Base-by-base conservation (phyloP, 2,888 invertebrate genomes). In the Sesia bembeciformis region DNA sequence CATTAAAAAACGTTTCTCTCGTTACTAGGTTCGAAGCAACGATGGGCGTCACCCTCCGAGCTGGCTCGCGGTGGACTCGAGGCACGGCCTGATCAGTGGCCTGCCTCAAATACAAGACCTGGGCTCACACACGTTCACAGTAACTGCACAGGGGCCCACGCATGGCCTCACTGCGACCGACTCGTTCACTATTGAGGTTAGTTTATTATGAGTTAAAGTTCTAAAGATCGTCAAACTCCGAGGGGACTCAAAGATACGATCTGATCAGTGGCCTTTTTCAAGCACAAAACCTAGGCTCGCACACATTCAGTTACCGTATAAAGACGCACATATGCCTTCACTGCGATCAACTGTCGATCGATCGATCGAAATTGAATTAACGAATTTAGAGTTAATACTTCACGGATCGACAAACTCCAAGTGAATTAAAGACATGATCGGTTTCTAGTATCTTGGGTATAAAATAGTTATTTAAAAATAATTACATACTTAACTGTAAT, bases 241-340 rank as follows among this genome's bases (percentile, higher is more conserved):
- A 80, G 82, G 59, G 95, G 95, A 95, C 81, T 95, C 90, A 91
- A 54, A 90, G 86, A 54, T 91, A 92, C 60, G 92, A 93, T 7
- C 87, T 93, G 56, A 91, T 96, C 71, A 92, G 93, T 77, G 96
- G 96, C 23, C 91, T 96, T 55, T 95, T 96, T 0, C 88, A 92
- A 61, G 82, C 84, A 54, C 90, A 91, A 57, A 94, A 96, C 74
- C 75, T 93, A 6, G 95, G 95, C 53, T 87, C 91, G 52, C 90
- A 94, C 72, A 91, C 92, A 60, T 88, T 94, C 23, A 23, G 23
- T 23, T 1, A 23, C 23, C 23, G 23, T 23, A 23, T 2, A 23
- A 23, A 23, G 23, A 23, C 23, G 1, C 23, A 23, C 23, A 2
- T 2, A 23, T 23, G 23, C 23, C 23, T 23, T 23, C 23, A 23